These are phyloP conservation scores for Cryptomyrus ogoouensis DNA, from an alignment of 2,113 vertebrate species.

Conservation along the genomic window DNA sequence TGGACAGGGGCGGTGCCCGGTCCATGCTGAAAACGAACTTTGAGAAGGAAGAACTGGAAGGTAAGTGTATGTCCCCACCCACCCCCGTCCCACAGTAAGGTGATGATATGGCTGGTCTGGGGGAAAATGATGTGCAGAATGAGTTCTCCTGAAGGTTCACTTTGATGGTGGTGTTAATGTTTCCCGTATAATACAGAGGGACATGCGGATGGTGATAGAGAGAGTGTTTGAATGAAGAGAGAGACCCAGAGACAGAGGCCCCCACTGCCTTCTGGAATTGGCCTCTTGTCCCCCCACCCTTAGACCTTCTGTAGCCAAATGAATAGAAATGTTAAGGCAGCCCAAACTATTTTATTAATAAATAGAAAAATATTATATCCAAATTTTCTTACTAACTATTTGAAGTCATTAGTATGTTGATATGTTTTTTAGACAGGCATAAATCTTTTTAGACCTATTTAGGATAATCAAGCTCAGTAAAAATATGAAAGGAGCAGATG, in stretches of 20 bases:
- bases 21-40: slow-evolving; percentile 98
- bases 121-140: background rate
- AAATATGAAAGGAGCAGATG: background rate
- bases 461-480: background rate
- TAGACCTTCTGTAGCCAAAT: background rate
- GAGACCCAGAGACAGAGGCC: background rate
- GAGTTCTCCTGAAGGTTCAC: background rate
- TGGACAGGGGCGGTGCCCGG: slow-evolving; percentile 91
- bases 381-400: background rate
- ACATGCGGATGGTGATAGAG: background rate
- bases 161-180: background rate
- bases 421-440: background rate
- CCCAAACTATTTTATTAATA: background rate
- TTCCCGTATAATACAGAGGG: background rate
- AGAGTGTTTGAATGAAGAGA: background rate
- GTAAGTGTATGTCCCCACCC: slow-evolving; percentile 51
- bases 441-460: background rate
- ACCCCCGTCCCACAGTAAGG: background rate
- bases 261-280: background rate
- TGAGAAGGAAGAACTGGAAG: slow-evolving; percentile 98
- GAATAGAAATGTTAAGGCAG: background rate
- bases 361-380: background rate
- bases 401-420: background rate
- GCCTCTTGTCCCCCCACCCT: background rate
- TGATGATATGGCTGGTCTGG: no score